phyloP scores from a whole-genome alignment of 2,888 invertebrate genomes.

The Tribolium freemani region DNA sequence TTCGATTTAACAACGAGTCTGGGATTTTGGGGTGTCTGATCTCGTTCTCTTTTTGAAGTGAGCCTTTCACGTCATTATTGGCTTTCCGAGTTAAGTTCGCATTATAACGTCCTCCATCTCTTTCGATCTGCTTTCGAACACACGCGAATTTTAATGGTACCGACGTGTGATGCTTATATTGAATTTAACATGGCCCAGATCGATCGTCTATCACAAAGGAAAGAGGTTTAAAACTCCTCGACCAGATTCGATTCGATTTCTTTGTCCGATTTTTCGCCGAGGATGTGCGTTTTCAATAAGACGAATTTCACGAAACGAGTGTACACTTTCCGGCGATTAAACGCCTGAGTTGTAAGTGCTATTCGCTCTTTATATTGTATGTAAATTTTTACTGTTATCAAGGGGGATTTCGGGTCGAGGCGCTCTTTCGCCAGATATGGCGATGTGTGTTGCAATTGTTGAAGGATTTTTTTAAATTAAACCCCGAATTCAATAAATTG shows the following conservation, averaged over 20 bases:
- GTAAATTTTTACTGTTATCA: slow-evolving; percentile 40
- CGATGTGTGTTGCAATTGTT: slow-evolving; percentile 11
- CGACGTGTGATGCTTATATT: slow-evolving; percentile 45
- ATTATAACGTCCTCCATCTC: slow-evolving; percentile 43
- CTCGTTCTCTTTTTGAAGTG: slow-evolving; percentile 37
- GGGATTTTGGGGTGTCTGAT: slow-evolving; percentile 21
- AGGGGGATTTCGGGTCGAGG: slow-evolving; percentile 24
- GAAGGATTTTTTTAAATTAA: slow-evolving; percentile 27
- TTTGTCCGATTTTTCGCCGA: slow-evolving; percentile 18
- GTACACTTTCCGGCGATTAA: slow-evolving; percentile 43
- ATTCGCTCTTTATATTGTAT: slow-evolving; percentile 40
- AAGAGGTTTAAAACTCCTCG: slow-evolving; percentile 29
- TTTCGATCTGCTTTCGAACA: slow-evolving; percentile 43
- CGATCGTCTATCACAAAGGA: slow-evolving; percentile 36
- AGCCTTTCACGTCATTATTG: slow-evolving; percentile 46
- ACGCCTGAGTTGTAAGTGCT: slow-evolving; percentile 32
- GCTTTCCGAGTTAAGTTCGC: slow-evolving; percentile 49
- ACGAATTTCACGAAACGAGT: slow-evolving; percentile 27
- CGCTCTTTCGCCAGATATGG: slow-evolving; percentile 18
- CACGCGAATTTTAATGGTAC: slow-evolving; percentile 42
- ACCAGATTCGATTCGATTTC: slow-evolving; percentile 34
- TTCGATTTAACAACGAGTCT: slow-evolving; percentile 34
- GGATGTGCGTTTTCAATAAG: slow-evolving; percentile 35
- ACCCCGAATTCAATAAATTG: slow-evolving; percentile 29
- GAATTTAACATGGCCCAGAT: slow-evolving; percentile 38